phyloP scores from a whole-genome alignment of 2,797 vertebrate genomes.

The Urocyon cinereoargenteus region DNA sequence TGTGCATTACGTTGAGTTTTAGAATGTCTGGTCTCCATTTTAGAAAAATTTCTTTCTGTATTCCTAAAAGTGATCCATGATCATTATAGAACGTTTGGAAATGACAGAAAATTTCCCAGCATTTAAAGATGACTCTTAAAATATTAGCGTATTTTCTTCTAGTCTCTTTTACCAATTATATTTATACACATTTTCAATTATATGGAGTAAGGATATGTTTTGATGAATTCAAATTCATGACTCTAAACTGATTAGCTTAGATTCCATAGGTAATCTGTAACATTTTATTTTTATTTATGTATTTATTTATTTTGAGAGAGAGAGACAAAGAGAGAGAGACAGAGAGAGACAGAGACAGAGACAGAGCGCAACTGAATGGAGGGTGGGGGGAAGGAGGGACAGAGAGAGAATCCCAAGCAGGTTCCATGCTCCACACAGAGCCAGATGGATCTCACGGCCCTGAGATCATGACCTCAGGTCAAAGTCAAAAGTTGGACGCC shows the following conservation, averaged over 20 bases:
- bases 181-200: neutral
- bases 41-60: neutral
- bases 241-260: conserved; percentile 60
- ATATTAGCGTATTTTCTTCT: neutral
- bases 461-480: too few relatives aligned
- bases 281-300: neutral
- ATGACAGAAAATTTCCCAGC: neutral
- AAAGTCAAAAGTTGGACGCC: too few relatives aligned
- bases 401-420: too few relatives aligned
- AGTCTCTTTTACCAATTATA: conserved; percentile 25
- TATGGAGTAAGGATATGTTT: neutral
- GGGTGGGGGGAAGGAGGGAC: too few relatives aligned
- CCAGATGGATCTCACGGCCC: too few relatives aligned
- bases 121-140: conserved; percentile 15
- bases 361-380: too few relatives aligned
- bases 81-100: neutral
- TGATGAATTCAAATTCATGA: neutral
- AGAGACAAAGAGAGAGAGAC: too few relatives aligned
- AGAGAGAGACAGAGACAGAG: too few relatives aligned
- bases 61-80: neutral
- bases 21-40: neutral
- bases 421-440: too few relatives aligned
- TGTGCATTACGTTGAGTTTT: neutral
- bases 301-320: too few relatives aligned
- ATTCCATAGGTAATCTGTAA: conserved; percentile 48